These are phyloP conservation scores for Circaetus gallicus DNA, from an alignment of 2,113 vertebrate species.

Conservation along the genomic window DNA sequence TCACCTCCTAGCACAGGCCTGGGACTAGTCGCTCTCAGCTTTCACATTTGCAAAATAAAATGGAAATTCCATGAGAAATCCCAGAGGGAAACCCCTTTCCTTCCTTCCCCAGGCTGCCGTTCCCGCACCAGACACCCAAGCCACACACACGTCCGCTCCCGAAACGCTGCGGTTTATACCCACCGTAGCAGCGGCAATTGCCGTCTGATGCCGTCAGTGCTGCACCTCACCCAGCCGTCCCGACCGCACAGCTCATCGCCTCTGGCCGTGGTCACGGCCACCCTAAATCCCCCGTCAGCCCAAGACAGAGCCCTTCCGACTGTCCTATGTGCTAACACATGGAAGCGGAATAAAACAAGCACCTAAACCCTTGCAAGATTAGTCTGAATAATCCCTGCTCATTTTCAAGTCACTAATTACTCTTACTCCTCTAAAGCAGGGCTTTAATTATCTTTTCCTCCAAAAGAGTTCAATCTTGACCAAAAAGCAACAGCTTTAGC, in stretches of 20 bases:
- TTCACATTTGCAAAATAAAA: not conserved
- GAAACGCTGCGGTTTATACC: not conserved
- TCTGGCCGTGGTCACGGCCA: not conserved
- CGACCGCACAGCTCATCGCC: not conserved
- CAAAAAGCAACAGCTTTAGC: not conserved
- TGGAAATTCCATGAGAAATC: not conserved
- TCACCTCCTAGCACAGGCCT: not conserved
- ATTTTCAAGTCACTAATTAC: not conserved
- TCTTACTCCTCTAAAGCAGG: rapidly evolving
- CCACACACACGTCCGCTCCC: rapidly evolving
- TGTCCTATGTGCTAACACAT: not conserved
- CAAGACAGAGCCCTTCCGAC: not conserved
- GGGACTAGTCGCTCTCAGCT: not conserved
- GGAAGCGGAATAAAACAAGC: not conserved
- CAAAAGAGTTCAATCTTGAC: not conserved
- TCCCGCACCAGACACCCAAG: not conserved
- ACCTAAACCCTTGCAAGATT: not conserved
- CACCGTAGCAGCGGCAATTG: not conserved
- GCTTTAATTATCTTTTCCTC: not conserved
- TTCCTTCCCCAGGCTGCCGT: not conserved
- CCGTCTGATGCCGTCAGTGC: not conserved
- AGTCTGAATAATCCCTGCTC: not conserved
- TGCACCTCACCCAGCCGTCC: not conserved
- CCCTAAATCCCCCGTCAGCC: not conserved
- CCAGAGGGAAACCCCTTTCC: not conserved